A percentile compares a stretch with the other conserved stretches of the same genome.
phyloP scores from a whole-genome alignment of 2,113 vertebrate species.

The Rhizomys pruinosus region DNA sequence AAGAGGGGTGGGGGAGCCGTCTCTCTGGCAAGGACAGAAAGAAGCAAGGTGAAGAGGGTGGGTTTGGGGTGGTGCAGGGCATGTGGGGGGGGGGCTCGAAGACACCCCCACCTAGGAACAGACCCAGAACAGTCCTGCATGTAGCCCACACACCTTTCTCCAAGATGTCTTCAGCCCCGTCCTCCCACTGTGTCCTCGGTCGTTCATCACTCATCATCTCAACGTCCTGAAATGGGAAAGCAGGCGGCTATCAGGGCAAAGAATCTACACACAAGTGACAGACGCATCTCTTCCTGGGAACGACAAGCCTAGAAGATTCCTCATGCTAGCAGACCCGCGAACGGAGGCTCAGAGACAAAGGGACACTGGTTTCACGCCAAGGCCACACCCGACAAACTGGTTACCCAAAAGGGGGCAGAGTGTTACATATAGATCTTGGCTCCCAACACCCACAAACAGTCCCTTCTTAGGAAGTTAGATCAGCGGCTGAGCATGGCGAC shows the following conservation, averaged over 20 bases:
- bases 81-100: conserved; percentile 4
- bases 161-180: conserved; percentile 94
- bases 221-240: conserved; percentile 88
- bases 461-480: background rate
- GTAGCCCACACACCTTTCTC: conserved; percentile 92
- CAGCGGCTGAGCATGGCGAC: background rate
- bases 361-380: no score
- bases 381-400: background rate
- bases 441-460: background rate
- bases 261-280: no score
- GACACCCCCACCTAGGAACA: background rate
- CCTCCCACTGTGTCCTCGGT: conserved; percentile 96
- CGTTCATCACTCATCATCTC: conserved; percentile 97
- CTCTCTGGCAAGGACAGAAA: conserved; percentile 79
- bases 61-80: background rate
- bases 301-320: background rate
- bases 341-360: no score
- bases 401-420: background rate
- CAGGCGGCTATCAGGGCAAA: background rate
- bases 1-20: conserved; percentile 54
- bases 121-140: background rate
- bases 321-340: no score
- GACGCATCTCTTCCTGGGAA: no score
- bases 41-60: conserved; percentile 74
- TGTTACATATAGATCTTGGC: no score